phyloP scores from a whole-genome alignment of 2,888 invertebrate genomes.

The Anoplius nigerrimus region DNA sequence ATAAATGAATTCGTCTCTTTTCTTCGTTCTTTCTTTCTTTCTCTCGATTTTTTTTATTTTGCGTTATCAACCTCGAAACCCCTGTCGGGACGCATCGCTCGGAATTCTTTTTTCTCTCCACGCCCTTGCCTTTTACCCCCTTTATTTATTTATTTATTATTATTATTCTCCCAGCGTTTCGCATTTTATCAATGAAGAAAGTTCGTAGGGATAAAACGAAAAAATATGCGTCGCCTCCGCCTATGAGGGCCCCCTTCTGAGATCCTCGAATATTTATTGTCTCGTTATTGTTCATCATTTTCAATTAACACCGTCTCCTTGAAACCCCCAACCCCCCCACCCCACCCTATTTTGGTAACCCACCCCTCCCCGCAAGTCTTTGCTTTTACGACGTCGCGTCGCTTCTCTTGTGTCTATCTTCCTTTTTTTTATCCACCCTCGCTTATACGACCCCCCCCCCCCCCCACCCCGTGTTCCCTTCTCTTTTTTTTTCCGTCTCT shows the following conservation, averaged over 20 bases:
- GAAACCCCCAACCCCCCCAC: not conserved
- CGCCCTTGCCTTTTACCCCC: too few species aligned
- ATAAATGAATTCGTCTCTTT: constrained; percentile 7
- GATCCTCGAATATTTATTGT: constrained; percentile 50
- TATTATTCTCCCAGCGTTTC: not conserved
- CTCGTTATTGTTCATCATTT: constrained; percentile 55
- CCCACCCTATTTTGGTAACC: constrained; percentile 5
- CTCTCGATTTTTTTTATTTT: not conserved
- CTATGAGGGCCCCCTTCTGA: constrained; percentile 22
- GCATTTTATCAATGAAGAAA: constrained; percentile 9
- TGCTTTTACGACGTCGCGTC: too few species aligned
- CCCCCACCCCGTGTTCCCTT: not conserved
- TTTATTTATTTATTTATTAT: too few species aligned
- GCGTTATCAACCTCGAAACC: constrained; percentile 4
- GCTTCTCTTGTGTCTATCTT: not conserved
- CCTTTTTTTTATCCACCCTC: constrained; percentile 1
- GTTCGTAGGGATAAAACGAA: constrained; percentile 2
- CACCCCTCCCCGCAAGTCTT: too few species aligned
- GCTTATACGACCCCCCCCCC: constrained; percentile 4
- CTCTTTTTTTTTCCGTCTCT: constrained; percentile 2
- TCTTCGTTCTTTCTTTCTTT: constrained; percentile 2
- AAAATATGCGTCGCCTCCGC: not conserved
- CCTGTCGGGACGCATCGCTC: constrained; percentile 13
- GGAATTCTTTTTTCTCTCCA: too few species aligned
- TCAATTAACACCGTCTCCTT: constrained; percentile 47